Conservation (phyloP, 2,888 invertebrate genomes). For the Quadriops clusia region DNA sequence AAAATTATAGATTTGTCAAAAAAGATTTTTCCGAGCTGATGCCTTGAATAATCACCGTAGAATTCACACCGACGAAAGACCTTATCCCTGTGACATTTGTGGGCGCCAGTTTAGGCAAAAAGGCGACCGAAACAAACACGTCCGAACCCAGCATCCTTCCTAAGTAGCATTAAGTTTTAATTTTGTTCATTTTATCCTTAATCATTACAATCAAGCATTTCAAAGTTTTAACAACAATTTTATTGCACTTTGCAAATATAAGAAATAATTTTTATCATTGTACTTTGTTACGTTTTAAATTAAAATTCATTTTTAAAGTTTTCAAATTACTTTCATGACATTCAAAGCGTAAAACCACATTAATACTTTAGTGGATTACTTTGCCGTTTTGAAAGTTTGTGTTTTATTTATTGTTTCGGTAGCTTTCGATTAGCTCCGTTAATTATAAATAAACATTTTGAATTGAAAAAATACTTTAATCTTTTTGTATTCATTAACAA, state of each 20-base stretch:
- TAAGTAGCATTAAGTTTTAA: constrained; percentile 7
- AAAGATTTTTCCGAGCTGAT: constrained; percentile 51
- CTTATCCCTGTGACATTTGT: constrained; percentile 43
- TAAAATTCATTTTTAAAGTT: no score
- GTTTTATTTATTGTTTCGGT: no score
- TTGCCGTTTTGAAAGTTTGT: no score
- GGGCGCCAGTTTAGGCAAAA: constrained; percentile 43
- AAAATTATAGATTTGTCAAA: constrained; percentile 44
- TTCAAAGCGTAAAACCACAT: no score
- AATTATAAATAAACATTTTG: no score
- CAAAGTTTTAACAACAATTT: constrained; percentile 1
- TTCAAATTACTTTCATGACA: no score
- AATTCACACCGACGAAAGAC: constrained; percentile 49
- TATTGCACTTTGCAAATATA: not conserved
- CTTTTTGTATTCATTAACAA: no score
- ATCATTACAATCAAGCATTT: no score
- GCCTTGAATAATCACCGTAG: constrained; percentile 50
- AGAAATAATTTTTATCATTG: not conserved
- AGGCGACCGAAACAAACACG: constrained; percentile 46
- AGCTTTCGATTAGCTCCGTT: no score
- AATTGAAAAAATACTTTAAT: no score
- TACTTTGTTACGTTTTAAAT: constrained; percentile 1
- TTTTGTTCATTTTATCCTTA: not conserved
- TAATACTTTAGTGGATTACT: no score
- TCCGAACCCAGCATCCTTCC: constrained; percentile 40